Evolutionary conservation across 2,888 invertebrate genomes (phyloP), one percentile per base, ranked within the genome.

Genomic region (Diabrotica balteata): DNA sequence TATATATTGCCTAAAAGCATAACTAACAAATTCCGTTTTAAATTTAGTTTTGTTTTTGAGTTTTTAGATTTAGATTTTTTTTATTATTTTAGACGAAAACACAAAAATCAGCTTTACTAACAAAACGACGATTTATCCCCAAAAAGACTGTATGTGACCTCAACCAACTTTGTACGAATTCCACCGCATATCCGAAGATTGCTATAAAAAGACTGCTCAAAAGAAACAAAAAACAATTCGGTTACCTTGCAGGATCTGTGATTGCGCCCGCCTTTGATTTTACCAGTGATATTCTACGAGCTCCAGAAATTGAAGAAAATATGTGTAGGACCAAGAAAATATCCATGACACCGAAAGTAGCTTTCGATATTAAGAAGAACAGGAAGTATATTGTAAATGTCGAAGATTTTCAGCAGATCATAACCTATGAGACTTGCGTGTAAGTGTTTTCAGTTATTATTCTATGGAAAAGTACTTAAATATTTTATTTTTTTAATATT

Each of bases 371-470:
- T 7, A 63, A 68, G 45, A 67, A 65, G 60, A 65, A 52, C 8
- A 46, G 59, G 49, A 63, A 68, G 49, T 72, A 58, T 49, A 70
- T 72, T 8, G 72, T 70, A 7, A 72, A 72, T 61, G 68, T 68
- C 1, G 58, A 66, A 8, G 66, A 63, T n/a, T 70, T 69, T 46
- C 49, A 68, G 46, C 72, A 72, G 46, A 63, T 66, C 8, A 46
- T 72, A 9, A 63, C 63, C 3, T 72, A 72, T 45, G 72, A 70
- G 45, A 68, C 64, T 17, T 72, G 72, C 53, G 55, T 65, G 72
- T 69, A 60, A 71, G 69, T 69, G 1, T 17, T 17, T 17, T 17
- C 17, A 17, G 17, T 17, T 17, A 17, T 17, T 17, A 17, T 17
- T 17, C 2, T 17, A 1, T 17, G 17, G 17, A 17, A 17, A 17